Percentiles rank a stretch among this genome's conserved stretches.
These are phyloP conservation scores for Caenorhabditis wallacei DNA, from an alignment of 2,888 invertebrate species.

Conservation along the genomic window DNA sequence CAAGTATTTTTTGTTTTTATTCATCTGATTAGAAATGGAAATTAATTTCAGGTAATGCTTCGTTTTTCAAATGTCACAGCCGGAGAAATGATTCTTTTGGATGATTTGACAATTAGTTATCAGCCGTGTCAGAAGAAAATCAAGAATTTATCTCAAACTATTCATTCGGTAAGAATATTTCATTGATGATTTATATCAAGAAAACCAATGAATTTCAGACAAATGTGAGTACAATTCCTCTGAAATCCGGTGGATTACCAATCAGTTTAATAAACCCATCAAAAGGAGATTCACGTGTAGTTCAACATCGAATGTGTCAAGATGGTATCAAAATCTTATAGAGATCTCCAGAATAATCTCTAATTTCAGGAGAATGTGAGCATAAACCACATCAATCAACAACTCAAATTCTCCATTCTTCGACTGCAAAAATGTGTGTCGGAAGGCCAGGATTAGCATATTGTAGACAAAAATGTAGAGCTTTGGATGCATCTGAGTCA, in stretches of 20 bases:
- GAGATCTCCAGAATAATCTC: not conserved
- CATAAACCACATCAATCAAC: slow-evolving; percentile 33
- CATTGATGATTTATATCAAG: not conserved
- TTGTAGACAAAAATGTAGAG: slow-evolving; percentile 66
- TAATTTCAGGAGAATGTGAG: slow-evolving; percentile 54
- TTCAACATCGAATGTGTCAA: slow-evolving; percentile 48
- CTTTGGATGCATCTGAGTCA: slow-evolving; percentile 60
- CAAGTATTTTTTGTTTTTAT: slow-evolving; percentile 44
- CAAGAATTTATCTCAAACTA: slow-evolving; percentile 13
- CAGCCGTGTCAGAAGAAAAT: slow-evolving; percentile 54
- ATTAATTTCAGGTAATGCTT: slow-evolving; percentile 64
- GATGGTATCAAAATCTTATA: slow-evolving; percentile 18
- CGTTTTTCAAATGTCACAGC: slow-evolving; percentile 72
- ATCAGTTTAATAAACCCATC: slow-evolving; percentile 15
- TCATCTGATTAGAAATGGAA: not conserved
- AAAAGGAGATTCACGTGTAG: slow-evolving; percentile 34
- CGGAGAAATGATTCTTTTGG: slow-evolving; percentile 71
- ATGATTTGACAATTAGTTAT: slow-evolving; percentile 64
- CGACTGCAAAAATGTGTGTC: slow-evolving; percentile 61
- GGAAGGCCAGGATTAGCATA: slow-evolving; percentile 64
- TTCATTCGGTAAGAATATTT: slow-evolving; percentile 23
- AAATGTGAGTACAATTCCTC: slow-evolving; percentile 25
- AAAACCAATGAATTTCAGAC: slow-evolving; percentile 26
- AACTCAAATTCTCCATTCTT: slow-evolving; percentile 11
- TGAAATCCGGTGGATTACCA: slow-evolving; percentile 17